A percentile compares a stretch with the other conserved stretches of the same genome.
Evolutionary conservation across 2,113 vertebrate species (phyloP).

Genomic region (Spea bombifrons): DNA sequence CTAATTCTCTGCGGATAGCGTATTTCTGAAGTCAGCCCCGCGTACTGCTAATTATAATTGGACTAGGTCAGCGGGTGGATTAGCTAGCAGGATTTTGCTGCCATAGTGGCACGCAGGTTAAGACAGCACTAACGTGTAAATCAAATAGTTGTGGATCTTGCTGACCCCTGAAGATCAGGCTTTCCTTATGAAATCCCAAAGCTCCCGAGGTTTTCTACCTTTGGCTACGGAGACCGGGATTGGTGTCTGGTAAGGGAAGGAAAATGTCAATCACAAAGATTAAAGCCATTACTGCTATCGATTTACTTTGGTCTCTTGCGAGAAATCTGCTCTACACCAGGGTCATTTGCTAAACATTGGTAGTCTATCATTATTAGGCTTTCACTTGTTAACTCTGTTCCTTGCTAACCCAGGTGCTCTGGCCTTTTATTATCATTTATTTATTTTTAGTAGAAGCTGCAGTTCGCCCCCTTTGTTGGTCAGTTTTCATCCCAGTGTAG

Average conservation of each 20-base stretch:
- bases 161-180: background rate
- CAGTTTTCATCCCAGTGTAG: background rate
- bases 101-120: background rate
- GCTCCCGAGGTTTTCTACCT: background rate
- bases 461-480: background rate
- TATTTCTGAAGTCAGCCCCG: background rate
- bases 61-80: background rate
- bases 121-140: background rate
- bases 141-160: background rate
- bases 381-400: background rate
- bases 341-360: constrained; percentile 5
- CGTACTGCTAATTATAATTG: background rate
- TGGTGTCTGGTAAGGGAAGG: constrained; percentile 4
- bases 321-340: constrained; percentile 15
- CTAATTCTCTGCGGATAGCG: background rate
- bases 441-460: background rate
- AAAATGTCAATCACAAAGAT: constrained; percentile 15
- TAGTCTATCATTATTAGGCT: constrained; percentile 15
- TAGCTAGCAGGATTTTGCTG: background rate
- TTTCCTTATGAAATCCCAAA: background rate
- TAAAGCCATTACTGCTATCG: constrained; percentile 21
- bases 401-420: constrained; percentile 51
- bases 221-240: background rate
- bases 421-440: constrained; percentile 10
- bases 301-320: constrained; percentile 20